Base-by-base conservation (phyloP, 2,888 invertebrate species). In the Eupithecia vulgata region DNA sequence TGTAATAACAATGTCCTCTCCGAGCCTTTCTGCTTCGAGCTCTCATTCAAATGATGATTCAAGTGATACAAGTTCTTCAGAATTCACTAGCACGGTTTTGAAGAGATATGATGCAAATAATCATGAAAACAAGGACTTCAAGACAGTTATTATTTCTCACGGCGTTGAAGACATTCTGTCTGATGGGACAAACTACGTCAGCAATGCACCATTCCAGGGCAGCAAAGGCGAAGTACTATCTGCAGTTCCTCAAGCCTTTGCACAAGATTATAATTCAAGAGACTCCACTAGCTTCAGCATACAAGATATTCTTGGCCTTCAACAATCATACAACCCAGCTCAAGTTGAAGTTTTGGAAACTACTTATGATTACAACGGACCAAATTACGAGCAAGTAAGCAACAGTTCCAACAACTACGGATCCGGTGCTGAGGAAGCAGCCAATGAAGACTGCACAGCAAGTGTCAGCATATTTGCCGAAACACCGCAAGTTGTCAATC, bases 241-340 rank as follows among this genome's bases (percentile, higher is more conserved):
- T n/a, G 81, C 89, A 4, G 82, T 91, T 73, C 86, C 90, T 42
- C 88, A 87, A 77, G 81, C 90, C 7, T 91, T 90, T 72, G 87
- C 85, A 1, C 94, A 93, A 83, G 95, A 95, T 78, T 94, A 92
- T 70, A 94, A 94, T 76, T 94, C 95, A 4, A 90, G 94, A 81
- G 95, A 95, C 78, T 94, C 94, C 0, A 91, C 90, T 1, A 91
- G 93, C 57, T 95, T 95, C 79, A 95, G 92, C 73, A 95, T 95
- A 70, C 95, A 95, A 67, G 95, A 94, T 66, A 95, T 95, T 65
- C 90, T 95, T 37, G 94, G 94, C 7, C 80, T 94, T 1, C 89
- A 93, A 37, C 94, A 94, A 73, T 81, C 91, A 0, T 94, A 92
- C 70, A 88, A 84, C 71, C 76, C 85, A 37, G 71, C 78, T 4